phyloP scores from a whole-genome alignment of 2,888 invertebrate genomes.

The Leucozona laternaria region DNA sequence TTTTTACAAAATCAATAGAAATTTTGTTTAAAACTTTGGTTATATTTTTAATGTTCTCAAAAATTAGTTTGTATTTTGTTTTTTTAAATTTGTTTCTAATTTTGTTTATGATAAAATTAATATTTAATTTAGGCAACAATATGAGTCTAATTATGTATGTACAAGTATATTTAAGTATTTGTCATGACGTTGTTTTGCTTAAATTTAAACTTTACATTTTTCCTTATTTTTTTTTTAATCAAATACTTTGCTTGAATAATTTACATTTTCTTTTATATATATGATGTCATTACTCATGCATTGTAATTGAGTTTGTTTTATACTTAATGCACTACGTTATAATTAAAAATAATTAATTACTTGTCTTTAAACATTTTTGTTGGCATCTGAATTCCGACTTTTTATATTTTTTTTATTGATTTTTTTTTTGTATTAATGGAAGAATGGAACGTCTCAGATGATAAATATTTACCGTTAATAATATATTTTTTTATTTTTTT shows the following conservation, averaged over 20 bases:
- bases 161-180: slow-evolving; percentile 68
- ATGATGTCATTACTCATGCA: neutral
- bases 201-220: slow-evolving; percentile 61
- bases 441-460: slow-evolving; percentile 66
- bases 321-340: slow-evolving; percentile 46
- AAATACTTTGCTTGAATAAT: slow-evolving; percentile 28
- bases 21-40: neutral
- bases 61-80: slow-evolving; percentile 18
- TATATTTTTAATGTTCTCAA: neutral
- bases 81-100: slow-evolving; percentile 13
- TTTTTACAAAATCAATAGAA: slow-evolving; percentile 65
- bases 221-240: slow-evolving; percentile 16
- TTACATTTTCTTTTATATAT: slow-evolving; percentile 11
- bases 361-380: slow-evolving; percentile 43
- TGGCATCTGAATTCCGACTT: slow-evolving; percentile 71
- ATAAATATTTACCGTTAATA: slow-evolving; percentile 57
- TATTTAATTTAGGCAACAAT: slow-evolving; percentile 69
- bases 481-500: slow-evolving; percentile 10
- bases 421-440: slow-evolving; percentile 51
- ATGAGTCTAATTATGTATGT: slow-evolving; percentile 67
- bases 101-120: slow-evolving; percentile 41
- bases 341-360: slow-evolving; percentile 61
- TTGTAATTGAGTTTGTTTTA: slow-evolving; percentile 17
- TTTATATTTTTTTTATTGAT: slow-evolving; percentile 12
- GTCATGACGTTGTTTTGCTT: slow-evolving; percentile 50